These are phyloP conservation scores for Heteromormyrus szaboi DNA, from an alignment of 2,797 vertebrate genomes.

Conservation along the genomic window DNA sequence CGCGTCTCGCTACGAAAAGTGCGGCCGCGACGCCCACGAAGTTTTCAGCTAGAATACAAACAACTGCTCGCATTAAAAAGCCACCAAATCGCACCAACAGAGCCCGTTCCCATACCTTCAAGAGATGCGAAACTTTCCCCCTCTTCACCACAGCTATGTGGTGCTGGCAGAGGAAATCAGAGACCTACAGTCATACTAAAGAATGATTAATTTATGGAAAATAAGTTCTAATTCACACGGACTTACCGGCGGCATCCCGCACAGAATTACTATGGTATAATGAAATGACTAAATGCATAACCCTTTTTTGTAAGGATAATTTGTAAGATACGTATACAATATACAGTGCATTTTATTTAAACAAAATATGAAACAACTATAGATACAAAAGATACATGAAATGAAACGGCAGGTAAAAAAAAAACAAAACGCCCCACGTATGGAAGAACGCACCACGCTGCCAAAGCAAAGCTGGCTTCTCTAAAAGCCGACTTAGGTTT, in stretches of 20 bases:
- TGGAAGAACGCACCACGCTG: not conserved
- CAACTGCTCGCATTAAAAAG: not conserved
- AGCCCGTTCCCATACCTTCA: not conserved
- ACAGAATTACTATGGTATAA: not conserved
- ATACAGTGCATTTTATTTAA: not conserved
- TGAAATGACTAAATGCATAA: not conserved
- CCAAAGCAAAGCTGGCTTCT: not conserved
- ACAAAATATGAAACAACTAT: not conserved
- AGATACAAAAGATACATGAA: not conserved
- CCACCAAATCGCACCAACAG: not conserved
- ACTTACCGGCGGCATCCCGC: not conserved
- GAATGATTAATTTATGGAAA: not conserved
- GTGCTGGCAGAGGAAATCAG: not conserved
- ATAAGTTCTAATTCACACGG: not conserved
- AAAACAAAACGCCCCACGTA: not conserved
- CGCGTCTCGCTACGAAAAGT: not conserved
- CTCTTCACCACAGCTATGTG: not conserved
- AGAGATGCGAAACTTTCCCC: not conserved
- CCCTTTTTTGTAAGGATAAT: not conserved
- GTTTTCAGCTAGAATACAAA: not conserved
- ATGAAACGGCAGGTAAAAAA: not conserved
- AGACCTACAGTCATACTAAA: not conserved
- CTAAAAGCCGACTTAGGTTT: not conserved
- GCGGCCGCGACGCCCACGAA: not conserved
- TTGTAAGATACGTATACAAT: not conserved